phyloP scores from a whole-genome alignment of 2,797 vertebrate genomes.

The Mus caroli region DNA sequence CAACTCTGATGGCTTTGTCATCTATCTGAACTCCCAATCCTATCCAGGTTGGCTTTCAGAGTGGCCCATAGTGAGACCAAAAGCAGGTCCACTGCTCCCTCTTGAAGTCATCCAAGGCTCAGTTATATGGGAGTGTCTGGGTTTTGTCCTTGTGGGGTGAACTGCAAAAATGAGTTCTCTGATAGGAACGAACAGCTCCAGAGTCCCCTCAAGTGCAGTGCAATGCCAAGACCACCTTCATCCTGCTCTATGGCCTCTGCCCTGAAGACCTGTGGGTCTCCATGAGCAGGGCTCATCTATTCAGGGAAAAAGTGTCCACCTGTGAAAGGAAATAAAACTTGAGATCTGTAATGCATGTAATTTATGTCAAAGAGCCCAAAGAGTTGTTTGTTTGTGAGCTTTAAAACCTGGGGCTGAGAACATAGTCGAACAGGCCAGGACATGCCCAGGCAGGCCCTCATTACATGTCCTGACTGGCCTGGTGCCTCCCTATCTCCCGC shows the following conservation, averaged over 20 bases:
- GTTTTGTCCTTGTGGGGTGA: neutral
- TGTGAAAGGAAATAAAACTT: too few species aligned
- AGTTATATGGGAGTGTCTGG: neutral
- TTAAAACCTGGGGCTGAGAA: too few species aligned
- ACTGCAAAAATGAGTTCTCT: neutral
- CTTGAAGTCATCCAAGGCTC: neutral
- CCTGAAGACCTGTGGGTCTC: too few species aligned
- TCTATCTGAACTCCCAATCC: neutral
- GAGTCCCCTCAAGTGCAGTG: rapidly evolving
- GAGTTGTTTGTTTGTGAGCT: too few species aligned
- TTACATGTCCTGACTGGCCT: too few species aligned
- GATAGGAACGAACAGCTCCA: neutral
- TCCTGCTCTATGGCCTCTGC: rapidly evolving
- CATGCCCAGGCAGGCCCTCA: too few species aligned
- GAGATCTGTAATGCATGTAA: too few species aligned
- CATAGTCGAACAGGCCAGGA: too few species aligned
- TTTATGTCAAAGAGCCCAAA: too few species aligned
- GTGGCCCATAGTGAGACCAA: neutral
- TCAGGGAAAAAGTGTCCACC: rapidly evolving
- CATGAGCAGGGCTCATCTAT: rapidly evolving
- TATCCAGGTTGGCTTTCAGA: neutral
- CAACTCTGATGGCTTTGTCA: neutral
- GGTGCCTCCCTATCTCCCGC: too few species aligned
- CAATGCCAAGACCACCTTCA: neutral
- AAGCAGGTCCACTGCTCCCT: too few species aligned